Evolutionary conservation across 2,797 vertebrate genomes (phyloP), one percentile per base, ranked within the genome.

Genomic region (Protonibea diacanthus): DNA sequence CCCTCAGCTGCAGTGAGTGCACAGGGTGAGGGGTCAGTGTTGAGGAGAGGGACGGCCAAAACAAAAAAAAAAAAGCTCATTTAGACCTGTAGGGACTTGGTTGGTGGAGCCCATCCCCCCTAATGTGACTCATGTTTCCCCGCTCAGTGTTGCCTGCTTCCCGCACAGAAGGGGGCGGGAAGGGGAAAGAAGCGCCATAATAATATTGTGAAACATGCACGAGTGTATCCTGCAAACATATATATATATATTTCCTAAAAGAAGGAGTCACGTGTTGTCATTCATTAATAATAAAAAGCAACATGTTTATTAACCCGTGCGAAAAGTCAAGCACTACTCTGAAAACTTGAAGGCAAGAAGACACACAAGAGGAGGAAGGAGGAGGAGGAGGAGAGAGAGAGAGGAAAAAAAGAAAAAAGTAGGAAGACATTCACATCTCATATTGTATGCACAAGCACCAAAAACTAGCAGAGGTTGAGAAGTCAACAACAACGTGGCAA

Each of bases 61-160:
- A 73, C 2, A 38, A 38, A 38, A 38, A 33, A 33, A 38, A 38
- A 38, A 47, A 52, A 82, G 64, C 56, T 76, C 18, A 47, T 63
- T 38, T 45, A 81, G 82, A 83, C 80, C 71, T 78, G 76, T 58
- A 65, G 70, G 65, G 75, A 47, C 33, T 8, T 9, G 33, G 33
- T 58, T 76, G 74, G 21, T 83, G 86, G 83, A 87, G 78, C 92
- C 91, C 92, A 90, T 80, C 89, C 91, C 85, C 90, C 86, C 76
- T 67, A 65, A 88, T 89, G 91, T 91, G 90, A 92, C 85, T 92
- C 94, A 92, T 82, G 89, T 93, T 92, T 93, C 92, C 91, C 89
- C 89, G 88, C 90, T 89, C 83, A 87, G 76, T 87, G 89, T 79
- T 87, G 91, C 88, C 85, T 87, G 81, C 62, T 90, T 92, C 89